Percentiles rank a stretch among this genome's conserved stretches.
Evolutionary conservation across 2,888 invertebrate species (phyloP).

Genomic region (Scrobipalpa costella): DNA sequence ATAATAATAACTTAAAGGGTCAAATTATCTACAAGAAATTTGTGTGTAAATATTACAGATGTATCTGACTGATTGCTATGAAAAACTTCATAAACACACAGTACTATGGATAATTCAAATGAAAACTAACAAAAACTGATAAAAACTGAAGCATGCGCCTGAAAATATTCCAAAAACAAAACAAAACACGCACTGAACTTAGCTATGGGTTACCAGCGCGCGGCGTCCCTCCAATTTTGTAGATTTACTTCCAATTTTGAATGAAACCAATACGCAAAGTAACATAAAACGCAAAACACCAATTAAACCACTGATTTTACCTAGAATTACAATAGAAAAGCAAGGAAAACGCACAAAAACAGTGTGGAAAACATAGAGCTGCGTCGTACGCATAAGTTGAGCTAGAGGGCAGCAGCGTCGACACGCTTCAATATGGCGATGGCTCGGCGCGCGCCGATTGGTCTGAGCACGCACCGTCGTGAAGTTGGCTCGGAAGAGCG

Average conservation of each 20-base stretch:
- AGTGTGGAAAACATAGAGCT: constrained; percentile 58
- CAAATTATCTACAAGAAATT: neutral
- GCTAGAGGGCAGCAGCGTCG: constrained; percentile 68
- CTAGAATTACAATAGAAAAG: constrained; percentile 46
- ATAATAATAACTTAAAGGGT: neutral
- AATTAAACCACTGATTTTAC: constrained; percentile 53
- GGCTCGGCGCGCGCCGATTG: constrained; percentile 60
- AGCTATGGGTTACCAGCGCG: constrained; percentile 52
- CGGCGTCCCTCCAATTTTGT: constrained; percentile 55
- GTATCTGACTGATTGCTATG: neutral
- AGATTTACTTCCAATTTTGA: constrained; percentile 47
- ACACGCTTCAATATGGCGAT: constrained; percentile 77
- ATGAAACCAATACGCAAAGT: constrained; percentile 32
- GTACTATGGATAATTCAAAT: neutral
- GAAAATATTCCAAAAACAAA: constrained; percentile 40
- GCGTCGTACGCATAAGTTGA: constrained; percentile 59
- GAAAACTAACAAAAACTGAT: neutral
- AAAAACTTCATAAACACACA: neutral
- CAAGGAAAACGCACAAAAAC: constrained; percentile 66
- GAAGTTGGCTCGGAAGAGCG: constrained; percentile 70
- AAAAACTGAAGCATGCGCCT: neutral
- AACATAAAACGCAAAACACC: constrained; percentile 41
- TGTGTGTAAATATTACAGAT: neutral
- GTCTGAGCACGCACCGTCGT: constrained; percentile 53
- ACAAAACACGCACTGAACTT: constrained; percentile 58